phyloP scores from a whole-genome alignment of 2,113 vertebrate genomes.

The Indri indri region DNA sequence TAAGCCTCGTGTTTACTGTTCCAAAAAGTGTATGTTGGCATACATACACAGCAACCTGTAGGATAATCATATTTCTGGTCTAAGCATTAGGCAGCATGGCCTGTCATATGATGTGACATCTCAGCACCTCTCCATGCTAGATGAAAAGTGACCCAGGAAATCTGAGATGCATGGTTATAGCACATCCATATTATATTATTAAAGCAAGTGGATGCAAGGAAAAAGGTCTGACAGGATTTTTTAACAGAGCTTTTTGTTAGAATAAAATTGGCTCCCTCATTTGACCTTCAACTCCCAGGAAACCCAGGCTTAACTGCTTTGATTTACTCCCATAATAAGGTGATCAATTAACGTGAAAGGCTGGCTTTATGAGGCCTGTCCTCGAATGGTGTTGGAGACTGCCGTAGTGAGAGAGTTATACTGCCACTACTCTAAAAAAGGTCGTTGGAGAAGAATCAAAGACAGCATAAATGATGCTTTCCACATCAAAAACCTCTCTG shows the following conservation, averaged over 20 bases:
- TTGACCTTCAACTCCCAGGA: slow-evolving; percentile 80
- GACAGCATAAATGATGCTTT: slow-evolving; percentile 79
- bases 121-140: neutral
- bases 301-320: slow-evolving; percentile 74
- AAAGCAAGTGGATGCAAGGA: slow-evolving; percentile 21
- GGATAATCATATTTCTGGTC: neutral
- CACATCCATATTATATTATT: neutral
- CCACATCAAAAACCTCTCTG: slow-evolving; percentile 71
- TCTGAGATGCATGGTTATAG: neutral
- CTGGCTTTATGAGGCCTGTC: slow-evolving; percentile 79
- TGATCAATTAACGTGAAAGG: slow-evolving; percentile 80
- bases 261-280: slow-evolving; percentile 66
- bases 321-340: slow-evolving; percentile 82
- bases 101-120: neutral
- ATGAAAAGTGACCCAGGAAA: neutral
- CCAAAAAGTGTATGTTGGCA: neutral
- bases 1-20: neutral
- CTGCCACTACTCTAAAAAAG: slow-evolving; percentile 71
- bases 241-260: slow-evolving; percentile 56
- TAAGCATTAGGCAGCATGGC: neutral
- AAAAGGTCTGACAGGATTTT: slow-evolving; percentile 54
- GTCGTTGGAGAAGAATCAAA: slow-evolving; percentile 81
- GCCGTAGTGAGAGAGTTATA: slow-evolving; percentile 73
- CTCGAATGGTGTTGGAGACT: slow-evolving; percentile 55
- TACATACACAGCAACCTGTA: neutral